Evolutionary conservation across 2,797 vertebrate species (phyloP).

Genomic region (Eospalax fontanierii): DNA sequence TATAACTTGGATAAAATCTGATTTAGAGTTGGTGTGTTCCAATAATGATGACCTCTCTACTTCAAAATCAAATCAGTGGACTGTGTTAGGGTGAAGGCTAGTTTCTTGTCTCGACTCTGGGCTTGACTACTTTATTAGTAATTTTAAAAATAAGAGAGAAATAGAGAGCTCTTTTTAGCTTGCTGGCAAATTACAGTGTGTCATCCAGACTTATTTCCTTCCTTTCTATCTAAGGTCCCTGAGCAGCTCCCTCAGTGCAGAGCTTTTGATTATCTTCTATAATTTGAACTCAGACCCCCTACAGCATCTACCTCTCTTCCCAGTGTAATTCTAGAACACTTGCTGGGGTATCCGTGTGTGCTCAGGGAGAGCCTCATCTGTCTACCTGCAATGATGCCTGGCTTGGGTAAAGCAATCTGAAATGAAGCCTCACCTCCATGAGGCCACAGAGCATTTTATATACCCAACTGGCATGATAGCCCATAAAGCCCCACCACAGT

Average conservation of each 20-base stretch:
- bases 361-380: not conserved
- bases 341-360: not conserved
- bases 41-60: slow-evolving; percentile 68
- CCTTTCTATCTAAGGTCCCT: not conserved
- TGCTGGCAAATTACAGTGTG: not conserved
- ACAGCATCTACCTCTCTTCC: not conserved
- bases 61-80: slow-evolving; percentile 71
- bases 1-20: slow-evolving; percentile 77
- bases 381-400: not conserved
- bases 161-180: not conserved
- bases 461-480: not conserved
- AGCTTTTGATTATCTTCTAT: not conserved
- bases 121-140: slow-evolving; percentile 67
- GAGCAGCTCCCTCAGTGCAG: not conserved
- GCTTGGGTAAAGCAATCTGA: not conserved
- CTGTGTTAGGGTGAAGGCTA: slow-evolving; percentile 68
- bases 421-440: not conserved
- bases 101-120: slow-evolving; percentile 36
- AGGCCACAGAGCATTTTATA: not conserved
- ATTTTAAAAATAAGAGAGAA: slow-evolving; percentile 70
- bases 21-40: slow-evolving; percentile 71
- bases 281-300: not conserved
- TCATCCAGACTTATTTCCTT: not conserved
- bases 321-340: not conserved
- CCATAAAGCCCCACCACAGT: not conserved